Evolutionary conservation across 2,113 vertebrate genomes (phyloP).

Genomic region (Carassius carassius): DNA sequence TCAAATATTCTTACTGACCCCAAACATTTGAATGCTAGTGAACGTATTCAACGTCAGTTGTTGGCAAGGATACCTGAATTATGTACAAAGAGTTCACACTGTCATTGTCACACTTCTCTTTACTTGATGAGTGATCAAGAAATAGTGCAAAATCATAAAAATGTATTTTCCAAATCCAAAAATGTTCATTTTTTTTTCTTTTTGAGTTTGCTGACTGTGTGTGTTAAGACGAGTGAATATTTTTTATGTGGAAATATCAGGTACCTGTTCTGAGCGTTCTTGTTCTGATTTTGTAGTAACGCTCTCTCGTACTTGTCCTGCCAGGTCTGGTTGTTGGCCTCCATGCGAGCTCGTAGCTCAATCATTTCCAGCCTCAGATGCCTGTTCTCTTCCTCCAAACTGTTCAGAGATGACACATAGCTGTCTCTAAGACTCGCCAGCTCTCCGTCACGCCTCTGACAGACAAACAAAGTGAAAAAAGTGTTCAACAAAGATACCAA

Average conservation of each 20-base stretch:
- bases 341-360: slow-evolving; percentile 68
- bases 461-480: background rate
- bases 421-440: slow-evolving; percentile 72
- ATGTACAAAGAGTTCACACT: too few relatives aligned
- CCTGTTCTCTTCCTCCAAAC: slow-evolving; percentile 80
- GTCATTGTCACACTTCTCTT: too few relatives aligned
- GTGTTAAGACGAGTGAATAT: background rate
- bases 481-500: background rate
- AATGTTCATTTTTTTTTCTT: too few relatives aligned
- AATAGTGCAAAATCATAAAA: too few relatives aligned
- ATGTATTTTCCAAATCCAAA: too few relatives aligned
- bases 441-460: slow-evolving; percentile 55
- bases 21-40: too few relatives aligned
- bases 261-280: slow-evolving; percentile 72
- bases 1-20: too few relatives aligned
- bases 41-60: too few relatives aligned
- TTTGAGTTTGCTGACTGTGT: too few relatives aligned
- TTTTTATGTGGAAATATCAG: background rate
- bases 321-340: slow-evolving; percentile 60
- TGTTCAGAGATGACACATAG: slow-evolving; percentile 72
- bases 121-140: too few relatives aligned
- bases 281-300: slow-evolving; percentile 61
- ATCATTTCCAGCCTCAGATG: slow-evolving; percentile 74
- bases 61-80: too few relatives aligned
- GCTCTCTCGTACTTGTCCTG: slow-evolving; percentile 63